Percentiles rank a stretch among this genome's conserved stretches.
Evolutionary conservation across 2,888 invertebrate genomes (phyloP).

Genomic region (Agrypnus murinus): DNA sequence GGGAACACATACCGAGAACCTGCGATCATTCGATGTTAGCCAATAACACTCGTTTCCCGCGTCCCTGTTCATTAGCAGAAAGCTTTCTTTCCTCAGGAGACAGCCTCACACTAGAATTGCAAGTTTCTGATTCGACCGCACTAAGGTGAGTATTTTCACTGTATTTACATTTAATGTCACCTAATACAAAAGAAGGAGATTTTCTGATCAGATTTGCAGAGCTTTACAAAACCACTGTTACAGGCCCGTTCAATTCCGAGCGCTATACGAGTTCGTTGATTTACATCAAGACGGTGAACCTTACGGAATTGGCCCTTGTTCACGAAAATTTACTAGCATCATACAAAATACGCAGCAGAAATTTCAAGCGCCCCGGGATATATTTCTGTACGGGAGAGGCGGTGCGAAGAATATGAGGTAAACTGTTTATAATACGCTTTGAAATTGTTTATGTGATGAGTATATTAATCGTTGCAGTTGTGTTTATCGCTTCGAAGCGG

Average conservation of each 20-base stretch:
- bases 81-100: conserved; percentile 89
- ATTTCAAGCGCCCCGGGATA: conserved; percentile 87
- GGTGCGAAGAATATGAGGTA: conserved; percentile 88
- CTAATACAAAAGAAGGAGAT: neutral
- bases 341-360: conserved; percentile 80
- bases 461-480: conserved; percentile 75
- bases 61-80: conserved; percentile 85
- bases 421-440: conserved; percentile 50
- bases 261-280: conserved; percentile 92
- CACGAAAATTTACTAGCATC: conserved; percentile 82
- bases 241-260: conserved; percentile 89
- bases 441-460: conserved; percentile 14
- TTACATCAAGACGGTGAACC: conserved; percentile 89
- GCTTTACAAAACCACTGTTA: conserved; percentile 48
- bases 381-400: conserved; percentile 90
- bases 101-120: conserved; percentile 86
- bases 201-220: conserved; percentile 6
- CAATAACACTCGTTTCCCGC: conserved; percentile 73
- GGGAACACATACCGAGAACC: conserved; percentile 86
- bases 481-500: conserved; percentile 90
- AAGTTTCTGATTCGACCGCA: conserved; percentile 87
- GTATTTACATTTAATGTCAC: neutral
- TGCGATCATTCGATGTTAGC: conserved; percentile 87
- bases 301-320: conserved; percentile 83
- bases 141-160: conserved; percentile 77